Base-by-base conservation (phyloP, 2,113 vertebrate species). In the Triplophysa rosa region DNA sequence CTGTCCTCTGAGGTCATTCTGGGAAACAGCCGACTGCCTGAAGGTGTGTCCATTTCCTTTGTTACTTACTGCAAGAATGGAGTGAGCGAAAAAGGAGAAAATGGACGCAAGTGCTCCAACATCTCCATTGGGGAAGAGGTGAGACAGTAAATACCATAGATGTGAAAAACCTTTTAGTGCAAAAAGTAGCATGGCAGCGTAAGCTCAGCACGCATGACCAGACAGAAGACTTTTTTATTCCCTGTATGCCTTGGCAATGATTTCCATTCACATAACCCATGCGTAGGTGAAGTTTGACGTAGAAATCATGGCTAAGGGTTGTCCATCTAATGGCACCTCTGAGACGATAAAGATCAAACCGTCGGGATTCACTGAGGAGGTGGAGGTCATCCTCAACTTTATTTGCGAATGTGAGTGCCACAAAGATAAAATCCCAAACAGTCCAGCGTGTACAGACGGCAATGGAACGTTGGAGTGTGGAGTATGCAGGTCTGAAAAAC, bases 51-150 rank as follows among this genome's bases (percentile, higher is more conserved):
- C 61, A 95, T 99, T 88, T 92, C 88, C 73, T 98, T 98, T 65
- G 95, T 95, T 81, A 96, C 98, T 66, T 94, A 93, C 89, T 99
- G 97, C 85, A 99, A 98, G 90, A 96, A 97, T n/a, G 95, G 95
- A 4, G 92, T 95, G 58, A 94, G 93, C 42, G 93, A 92, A 67
- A 95, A 93, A 0, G 96, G 93, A n/a, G 96, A 99, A 80, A 92
- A 94, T 66, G 97, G 96, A 86, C 92, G 94, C 80, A 98, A 96
- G 79, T 99, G 98, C 84, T 96, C 94, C 40, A 98, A 97, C 88
- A 98, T 99, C 89, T 98, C 96, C 73, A 96, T 98, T 17, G 97
- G 96, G 78, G 98, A 99, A 84, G 95, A 98, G 95, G 98, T 99
- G 69, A 72, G 49, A 49, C 45, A 42, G 23, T 12, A 54, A 40